phyloP scores from a whole-genome alignment of 2,113 vertebrate genomes.

The Thalassoma bifasciatum region DNA sequence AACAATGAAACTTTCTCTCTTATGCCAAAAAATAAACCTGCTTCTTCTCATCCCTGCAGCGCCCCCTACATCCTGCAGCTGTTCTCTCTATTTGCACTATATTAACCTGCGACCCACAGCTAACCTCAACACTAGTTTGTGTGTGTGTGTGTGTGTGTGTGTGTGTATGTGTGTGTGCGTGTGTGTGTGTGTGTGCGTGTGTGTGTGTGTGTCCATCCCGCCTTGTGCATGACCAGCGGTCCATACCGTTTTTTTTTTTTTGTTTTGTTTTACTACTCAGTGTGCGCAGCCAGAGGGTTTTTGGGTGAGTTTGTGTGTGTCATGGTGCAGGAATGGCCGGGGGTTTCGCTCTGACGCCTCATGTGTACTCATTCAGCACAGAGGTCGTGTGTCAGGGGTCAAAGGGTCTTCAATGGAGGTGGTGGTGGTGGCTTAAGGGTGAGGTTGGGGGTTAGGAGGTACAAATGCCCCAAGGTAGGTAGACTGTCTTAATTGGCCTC shows the following conservation, averaged over 20 bases:
- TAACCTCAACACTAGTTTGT: slow-evolving; percentile 54
- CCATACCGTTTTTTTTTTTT: slow-evolving; percentile 36
- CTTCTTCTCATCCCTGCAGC: slow-evolving; percentile 15
- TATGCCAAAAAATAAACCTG: no score
- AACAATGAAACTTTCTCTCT: background rate
- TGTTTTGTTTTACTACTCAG: slow-evolving; percentile 52
- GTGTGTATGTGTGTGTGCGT: background rate
- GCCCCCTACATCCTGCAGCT: slow-evolving; percentile 49
- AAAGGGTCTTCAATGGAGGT: slow-evolving; percentile 63
- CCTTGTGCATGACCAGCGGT: slow-evolving; percentile 52
- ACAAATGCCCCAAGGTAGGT: slow-evolving; percentile 75
- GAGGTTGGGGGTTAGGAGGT: slow-evolving; percentile 20
- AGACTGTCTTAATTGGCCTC: slow-evolving; percentile 83
- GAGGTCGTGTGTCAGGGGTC: slow-evolving; percentile 86
- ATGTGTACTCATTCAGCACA: slow-evolving; percentile 84
- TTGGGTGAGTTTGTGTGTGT: slow-evolving; percentile 36
- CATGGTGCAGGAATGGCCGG: slow-evolving; percentile 48
- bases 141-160: no score
- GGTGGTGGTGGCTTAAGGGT: slow-evolving; percentile 41
- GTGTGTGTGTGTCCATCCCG: slow-evolving; percentile 34
- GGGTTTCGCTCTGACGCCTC: slow-evolving; percentile 78
- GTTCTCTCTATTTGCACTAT: slow-evolving; percentile 42
- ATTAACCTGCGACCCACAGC: slow-evolving; percentile 63
- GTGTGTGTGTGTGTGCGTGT: no score
- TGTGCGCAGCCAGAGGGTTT: slow-evolving; percentile 41